These are phyloP conservation scores for Menidia beryllina DNA, from an alignment of 2,113 vertebrate species.

Conservation along the genomic window DNA sequence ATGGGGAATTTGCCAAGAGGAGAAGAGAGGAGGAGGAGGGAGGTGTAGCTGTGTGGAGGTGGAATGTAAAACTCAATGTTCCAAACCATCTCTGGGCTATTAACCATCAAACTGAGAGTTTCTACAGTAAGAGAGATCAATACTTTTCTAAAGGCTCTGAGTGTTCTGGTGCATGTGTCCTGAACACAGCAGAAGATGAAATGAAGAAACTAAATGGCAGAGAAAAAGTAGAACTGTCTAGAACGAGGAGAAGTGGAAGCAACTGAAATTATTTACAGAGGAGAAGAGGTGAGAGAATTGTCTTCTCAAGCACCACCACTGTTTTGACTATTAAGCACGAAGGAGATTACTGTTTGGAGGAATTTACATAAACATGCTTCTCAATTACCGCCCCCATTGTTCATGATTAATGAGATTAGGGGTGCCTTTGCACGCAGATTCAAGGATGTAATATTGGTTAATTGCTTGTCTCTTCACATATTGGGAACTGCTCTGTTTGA, in stretches of 20 bases:
- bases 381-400: conserved; percentile 74
- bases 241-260: conserved; percentile 13
- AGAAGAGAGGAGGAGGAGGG: conserved; percentile 19
- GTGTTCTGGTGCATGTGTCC: conserved; percentile 11
- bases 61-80: conserved; percentile 51
- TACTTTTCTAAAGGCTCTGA: conserved; percentile 24
- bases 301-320: conserved; percentile 53
- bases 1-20: conserved; percentile 38
- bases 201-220: neutral
- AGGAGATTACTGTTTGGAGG: conserved; percentile 62
- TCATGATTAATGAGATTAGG: conserved; percentile 78
- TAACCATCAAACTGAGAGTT: conserved; percentile 32
- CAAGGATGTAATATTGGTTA: conserved; percentile 70
- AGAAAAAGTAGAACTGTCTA: neutral
- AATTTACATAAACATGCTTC: conserved; percentile 76
- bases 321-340: conserved; percentile 58
- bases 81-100: conserved; percentile 27
- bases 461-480: conserved; percentile 75
- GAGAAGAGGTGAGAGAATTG: conserved; percentile 30
- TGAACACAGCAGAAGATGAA: neutral
- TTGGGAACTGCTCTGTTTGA: conserved; percentile 65
- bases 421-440: conserved; percentile 53
- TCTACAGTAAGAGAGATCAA: conserved; percentile 37
- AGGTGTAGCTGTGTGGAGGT: conserved; percentile 14
- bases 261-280: conserved; percentile 13